Evolutionary conservation across 2,797 vertebrate species (phyloP).

Genomic region (Pantherophis alleghaniensis): DNA sequence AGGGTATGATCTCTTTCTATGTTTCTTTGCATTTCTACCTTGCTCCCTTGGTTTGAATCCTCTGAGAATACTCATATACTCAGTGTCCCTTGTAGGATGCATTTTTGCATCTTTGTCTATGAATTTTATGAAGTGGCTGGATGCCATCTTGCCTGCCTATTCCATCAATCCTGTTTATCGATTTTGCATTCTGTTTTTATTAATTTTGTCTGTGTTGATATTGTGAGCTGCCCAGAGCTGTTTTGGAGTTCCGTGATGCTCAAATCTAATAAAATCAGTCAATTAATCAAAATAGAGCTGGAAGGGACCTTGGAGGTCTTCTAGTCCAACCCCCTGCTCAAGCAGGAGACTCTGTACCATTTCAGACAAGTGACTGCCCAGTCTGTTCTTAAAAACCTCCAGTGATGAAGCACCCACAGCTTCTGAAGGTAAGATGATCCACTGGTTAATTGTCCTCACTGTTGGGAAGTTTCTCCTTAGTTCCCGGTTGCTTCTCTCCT

Average conservation of each 20-base stretch:
- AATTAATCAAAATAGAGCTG: too few species aligned
- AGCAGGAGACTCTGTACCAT: too few species aligned
- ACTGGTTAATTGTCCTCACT: too few species aligned
- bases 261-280: background rate
- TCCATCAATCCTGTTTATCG: background rate
- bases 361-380: too few species aligned
- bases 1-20: background rate
- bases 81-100: background rate
- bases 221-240: background rate
- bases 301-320: too few species aligned
- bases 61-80: background rate
- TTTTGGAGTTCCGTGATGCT: background rate
- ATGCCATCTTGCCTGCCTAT: background rate
- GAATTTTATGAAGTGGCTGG: background rate
- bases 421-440: too few species aligned
- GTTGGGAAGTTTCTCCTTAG: too few species aligned
- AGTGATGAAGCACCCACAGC: too few species aligned
- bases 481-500: too few species aligned
- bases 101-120: background rate
- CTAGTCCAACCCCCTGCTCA: too few species aligned
- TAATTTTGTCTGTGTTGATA: background rate
- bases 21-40: background rate
- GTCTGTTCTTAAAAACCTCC: too few species aligned
- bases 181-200: background rate
- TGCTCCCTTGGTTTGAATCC: background rate